These are phyloP conservation scores for Thecocarcelia acutangulata DNA, from an alignment of 2,888 invertebrate species.

Conservation along the genomic window DNA sequence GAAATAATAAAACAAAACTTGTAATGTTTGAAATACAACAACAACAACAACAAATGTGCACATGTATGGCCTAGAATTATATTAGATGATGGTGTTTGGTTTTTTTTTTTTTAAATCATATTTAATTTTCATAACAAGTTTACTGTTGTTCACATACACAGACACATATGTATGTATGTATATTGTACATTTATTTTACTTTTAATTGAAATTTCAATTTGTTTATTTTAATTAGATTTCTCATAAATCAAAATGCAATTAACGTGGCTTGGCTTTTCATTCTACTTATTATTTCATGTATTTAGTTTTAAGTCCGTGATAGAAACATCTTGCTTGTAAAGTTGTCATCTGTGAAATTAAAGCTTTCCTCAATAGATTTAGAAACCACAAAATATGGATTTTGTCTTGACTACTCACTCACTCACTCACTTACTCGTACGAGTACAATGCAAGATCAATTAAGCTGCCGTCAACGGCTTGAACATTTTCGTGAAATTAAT, in stretches of 20 bases:
- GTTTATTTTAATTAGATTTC: constrained; percentile 69
- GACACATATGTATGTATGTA: no score
- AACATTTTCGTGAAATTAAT: constrained; percentile 30
- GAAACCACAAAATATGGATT: constrained; percentile 31
- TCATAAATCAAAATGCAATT: constrained; percentile 68
- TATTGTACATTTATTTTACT: no score
- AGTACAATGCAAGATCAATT: constrained; percentile 57
- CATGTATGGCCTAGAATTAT: constrained; percentile 73
- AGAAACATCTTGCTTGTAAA: constrained; percentile 55
- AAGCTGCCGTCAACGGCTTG: constrained; percentile 47
- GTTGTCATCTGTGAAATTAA: constrained; percentile 68
- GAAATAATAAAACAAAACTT: constrained; percentile 46
- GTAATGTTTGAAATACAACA: background rate
- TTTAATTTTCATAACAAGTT: constrained; percentile 53
- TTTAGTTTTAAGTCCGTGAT: constrained; percentile 46
- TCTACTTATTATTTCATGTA: background rate
- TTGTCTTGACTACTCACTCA: constrained; percentile 20
- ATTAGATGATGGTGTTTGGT: constrained; percentile 34
- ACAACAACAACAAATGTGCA: background rate
- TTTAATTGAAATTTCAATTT: constrained; percentile 69
- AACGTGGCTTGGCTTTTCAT: constrained; percentile 33
- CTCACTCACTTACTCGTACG: no score
- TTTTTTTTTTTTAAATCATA: constrained; percentile 55
- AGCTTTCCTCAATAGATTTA: constrained; percentile 64
- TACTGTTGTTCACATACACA: constrained; percentile 18